Conservation (phyloP, 2,113 vertebrate species). For the Isichthys henryi region DNA sequence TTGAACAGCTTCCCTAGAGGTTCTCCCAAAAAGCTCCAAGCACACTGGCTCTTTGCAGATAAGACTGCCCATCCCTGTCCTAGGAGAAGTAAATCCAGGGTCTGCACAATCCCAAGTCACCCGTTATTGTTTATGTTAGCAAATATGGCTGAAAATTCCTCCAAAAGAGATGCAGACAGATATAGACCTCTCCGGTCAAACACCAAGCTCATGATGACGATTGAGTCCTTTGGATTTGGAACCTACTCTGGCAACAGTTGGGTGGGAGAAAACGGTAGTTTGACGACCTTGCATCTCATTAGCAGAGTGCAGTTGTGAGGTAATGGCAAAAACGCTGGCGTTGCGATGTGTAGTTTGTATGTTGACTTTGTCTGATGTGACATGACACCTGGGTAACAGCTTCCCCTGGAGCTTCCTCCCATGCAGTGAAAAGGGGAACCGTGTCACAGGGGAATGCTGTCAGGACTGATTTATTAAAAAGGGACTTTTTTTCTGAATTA, state of each 20-base stretch:
- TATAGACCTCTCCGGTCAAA: background rate
- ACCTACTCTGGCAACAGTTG: background rate
- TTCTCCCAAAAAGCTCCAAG: background rate
- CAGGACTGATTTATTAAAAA: background rate
- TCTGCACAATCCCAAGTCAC: background rate
- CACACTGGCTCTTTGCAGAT: background rate
- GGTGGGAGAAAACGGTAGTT: background rate
- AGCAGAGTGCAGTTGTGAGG: background rate
- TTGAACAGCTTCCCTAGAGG: background rate
- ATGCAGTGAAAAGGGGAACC: background rate
- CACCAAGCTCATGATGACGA: background rate
- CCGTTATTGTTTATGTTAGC: background rate
- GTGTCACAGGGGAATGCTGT: background rate
- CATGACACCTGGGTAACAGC: background rate
- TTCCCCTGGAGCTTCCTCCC: too few relatives aligned
- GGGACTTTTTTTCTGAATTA: slow-evolving; percentile 1
- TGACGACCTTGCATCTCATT: background rate
- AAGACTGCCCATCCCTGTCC: background rate
- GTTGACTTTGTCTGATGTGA: background rate
- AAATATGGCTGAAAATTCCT: background rate
- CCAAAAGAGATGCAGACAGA: background rate
- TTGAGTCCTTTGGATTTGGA: background rate
- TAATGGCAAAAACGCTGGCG: background rate
- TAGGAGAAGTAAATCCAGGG: background rate
- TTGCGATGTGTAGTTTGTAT: background rate